These are phyloP conservation scores for Drosophila bocqueti DNA, from an alignment of 1,140 invertebrate species.

Conservation along the genomic window DNA sequence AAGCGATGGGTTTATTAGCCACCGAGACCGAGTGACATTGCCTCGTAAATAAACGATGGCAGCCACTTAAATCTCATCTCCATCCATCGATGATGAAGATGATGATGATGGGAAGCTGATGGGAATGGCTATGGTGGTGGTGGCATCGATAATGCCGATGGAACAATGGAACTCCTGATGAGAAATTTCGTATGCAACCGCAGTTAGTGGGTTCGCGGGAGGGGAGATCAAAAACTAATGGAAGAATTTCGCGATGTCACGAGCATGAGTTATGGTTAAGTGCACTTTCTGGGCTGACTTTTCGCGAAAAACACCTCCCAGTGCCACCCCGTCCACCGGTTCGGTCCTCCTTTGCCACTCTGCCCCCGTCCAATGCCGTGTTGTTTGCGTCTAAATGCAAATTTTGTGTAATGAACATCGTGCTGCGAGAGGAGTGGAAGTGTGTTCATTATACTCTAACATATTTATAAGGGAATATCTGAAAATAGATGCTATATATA, in stretches of 20 bases:
- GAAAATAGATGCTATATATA: not conserved
- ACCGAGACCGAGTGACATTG: constrained; percentile 37
- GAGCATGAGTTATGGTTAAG: constrained; percentile 78
- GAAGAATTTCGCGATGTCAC: constrained; percentile 69
- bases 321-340: constrained; percentile 1
- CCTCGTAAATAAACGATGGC: constrained; percentile 58
- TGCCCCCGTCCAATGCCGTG: constrained; percentile 4
- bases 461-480: not conserved
- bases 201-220: constrained; percentile 8
- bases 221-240: constrained; percentile 63
- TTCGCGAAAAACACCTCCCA: constrained; percentile 8
- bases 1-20: constrained; percentile 76
- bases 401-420: constrained; percentile 77
- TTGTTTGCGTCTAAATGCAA: constrained; percentile 76
- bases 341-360: not conserved
- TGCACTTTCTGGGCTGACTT: constrained; percentile 68
- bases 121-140: constrained; percentile 7
- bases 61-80: constrained; percentile 38
- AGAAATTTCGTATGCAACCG: constrained; percentile 68
- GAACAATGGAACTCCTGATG: constrained; percentile 18
- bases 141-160: constrained; percentile 48
- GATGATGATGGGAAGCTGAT: constrained; percentile 20
- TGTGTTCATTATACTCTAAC: constrained; percentile 50
- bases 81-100: constrained; percentile 61
- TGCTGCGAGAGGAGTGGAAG: constrained; percentile 28